Evolutionary conservation across 2,797 vertebrate species (phyloP).

Genomic region (Micropoecilia bifurca): DNA sequence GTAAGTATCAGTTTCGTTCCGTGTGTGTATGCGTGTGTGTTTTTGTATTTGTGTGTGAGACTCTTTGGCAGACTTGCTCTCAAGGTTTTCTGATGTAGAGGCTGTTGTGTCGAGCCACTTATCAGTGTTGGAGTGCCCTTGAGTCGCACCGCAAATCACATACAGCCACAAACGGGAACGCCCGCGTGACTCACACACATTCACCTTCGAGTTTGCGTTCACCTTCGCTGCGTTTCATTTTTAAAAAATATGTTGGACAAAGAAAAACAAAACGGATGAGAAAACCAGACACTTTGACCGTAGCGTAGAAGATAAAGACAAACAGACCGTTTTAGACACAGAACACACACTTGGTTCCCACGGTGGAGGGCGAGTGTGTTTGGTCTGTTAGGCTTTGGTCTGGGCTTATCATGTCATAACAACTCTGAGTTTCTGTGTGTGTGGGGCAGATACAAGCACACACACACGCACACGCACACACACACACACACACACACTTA

Average conservation of each 20-base stretch:
- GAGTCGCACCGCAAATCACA: constrained; percentile 34
- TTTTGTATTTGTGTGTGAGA: constrained; percentile 18
- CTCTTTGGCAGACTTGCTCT: constrained; percentile 42
- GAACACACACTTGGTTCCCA: constrained; percentile 56
- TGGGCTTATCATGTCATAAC: constrained; percentile 69
- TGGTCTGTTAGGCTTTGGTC: constrained; percentile 55
- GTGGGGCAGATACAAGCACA: constrained; percentile 1
- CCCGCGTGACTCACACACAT: constrained; percentile 8
- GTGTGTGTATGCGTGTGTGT: neutral
- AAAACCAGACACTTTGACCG: constrained; percentile 7
- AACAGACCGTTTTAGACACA: constrained; percentile 4
- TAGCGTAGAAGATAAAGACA: constrained; percentile 13
- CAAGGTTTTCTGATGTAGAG: constrained; percentile 54
- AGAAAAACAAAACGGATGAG: neutral
- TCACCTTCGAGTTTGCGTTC: neutral
- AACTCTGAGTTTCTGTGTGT: constrained; percentile 44
- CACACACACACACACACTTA: neutral
- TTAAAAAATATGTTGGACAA: constrained; percentile 24
- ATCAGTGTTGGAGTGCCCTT: constrained; percentile 67
- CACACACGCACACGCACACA: neutral
- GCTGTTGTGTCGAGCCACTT: constrained; percentile 62
- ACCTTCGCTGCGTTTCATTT: constrained; percentile 9
- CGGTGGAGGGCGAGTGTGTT: constrained; percentile 48
- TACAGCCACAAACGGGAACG: constrained; percentile 10
- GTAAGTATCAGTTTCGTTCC: constrained; percentile 10